These are phyloP conservation scores for Odontesthes bonariensis DNA, from an alignment of 2,113 vertebrate genomes.

Conservation along the genomic window DNA sequence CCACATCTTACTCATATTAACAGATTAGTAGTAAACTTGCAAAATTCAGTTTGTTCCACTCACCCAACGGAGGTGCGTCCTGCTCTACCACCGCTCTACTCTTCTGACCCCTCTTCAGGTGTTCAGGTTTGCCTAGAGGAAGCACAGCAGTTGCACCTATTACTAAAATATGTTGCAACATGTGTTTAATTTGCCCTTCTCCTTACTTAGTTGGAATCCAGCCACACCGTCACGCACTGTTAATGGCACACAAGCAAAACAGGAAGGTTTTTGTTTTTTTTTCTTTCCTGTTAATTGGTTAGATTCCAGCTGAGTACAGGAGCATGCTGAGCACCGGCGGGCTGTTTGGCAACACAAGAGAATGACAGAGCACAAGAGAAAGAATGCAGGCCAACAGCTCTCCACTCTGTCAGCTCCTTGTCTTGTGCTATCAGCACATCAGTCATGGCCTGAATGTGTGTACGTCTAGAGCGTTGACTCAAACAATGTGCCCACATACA, in stretches of 20 bases:
- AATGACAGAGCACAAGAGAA: slow-evolving; percentile 45
- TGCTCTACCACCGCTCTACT: slow-evolving; percentile 42
- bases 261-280: slow-evolving; percentile 51
- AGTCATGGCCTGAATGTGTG: slow-evolving; percentile 1
- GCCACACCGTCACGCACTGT: slow-evolving; percentile 17
- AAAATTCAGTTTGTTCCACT: slow-evolving; percentile 40
- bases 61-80: slow-evolving; percentile 57
- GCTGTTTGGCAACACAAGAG: slow-evolving; percentile 50
- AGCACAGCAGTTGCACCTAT: slow-evolving; percentile 36
- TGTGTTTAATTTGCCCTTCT: background rate
- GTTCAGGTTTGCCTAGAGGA: slow-evolving; percentile 44
- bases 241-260: slow-evolving; percentile 38
- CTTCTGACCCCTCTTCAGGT: slow-evolving; percentile 10
- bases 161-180: slow-evolving; percentile 28
- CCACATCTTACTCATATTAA: slow-evolving; percentile 2
- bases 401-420: slow-evolving; percentile 62
- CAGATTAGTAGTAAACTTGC: slow-evolving; percentile 18
- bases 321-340: slow-evolving; percentile 43
- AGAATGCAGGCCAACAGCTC: slow-evolving; percentile 73
- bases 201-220: slow-evolving; percentile 27
- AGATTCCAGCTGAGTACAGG: slow-evolving; percentile 61
- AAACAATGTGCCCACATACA: background rate
- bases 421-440: slow-evolving; percentile 57
- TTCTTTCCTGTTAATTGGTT: slow-evolving; percentile 53
- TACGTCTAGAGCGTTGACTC: background rate